Conservation (phyloP, 2,113 vertebrate species). For the Neogobius melanostomus region DNA sequence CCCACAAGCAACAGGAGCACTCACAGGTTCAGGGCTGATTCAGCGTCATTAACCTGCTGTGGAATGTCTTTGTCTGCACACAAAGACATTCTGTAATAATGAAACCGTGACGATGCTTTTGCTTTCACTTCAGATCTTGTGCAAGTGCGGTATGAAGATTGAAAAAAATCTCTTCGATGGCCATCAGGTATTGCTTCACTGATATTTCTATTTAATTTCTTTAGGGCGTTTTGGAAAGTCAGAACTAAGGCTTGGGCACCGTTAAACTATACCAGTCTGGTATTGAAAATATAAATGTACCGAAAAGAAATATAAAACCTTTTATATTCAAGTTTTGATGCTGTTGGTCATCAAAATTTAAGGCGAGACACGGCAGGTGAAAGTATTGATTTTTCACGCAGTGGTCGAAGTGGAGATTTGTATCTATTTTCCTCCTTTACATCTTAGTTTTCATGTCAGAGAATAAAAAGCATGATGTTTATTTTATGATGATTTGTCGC, state of each 20-base stretch:
- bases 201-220: neutral
- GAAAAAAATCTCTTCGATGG: conserved; percentile 83
- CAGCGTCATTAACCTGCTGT: neutral
- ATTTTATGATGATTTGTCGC: too few relatives aligned
- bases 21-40: conserved; percentile 69
- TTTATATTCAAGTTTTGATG: too few relatives aligned
- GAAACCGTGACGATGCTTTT: neutral
- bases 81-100: neutral
- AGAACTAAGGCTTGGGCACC: neutral
- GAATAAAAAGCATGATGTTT: too few relatives aligned
- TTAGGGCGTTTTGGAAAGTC: neutral
- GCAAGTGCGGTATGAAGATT: conserved; percentile 90
- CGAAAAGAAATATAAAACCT: too few relatives aligned
- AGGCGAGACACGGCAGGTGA: too few relatives aligned
- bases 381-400: too few relatives aligned
- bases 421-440: too few relatives aligned
- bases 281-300: too few relatives aligned
- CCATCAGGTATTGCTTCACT: conserved; percentile 82
- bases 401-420: too few relatives aligned
- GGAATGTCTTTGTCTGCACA: neutral
- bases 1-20: conserved; percentile 86
- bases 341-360: too few relatives aligned
- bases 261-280: too few relatives aligned
- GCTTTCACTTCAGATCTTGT: conserved; percentile 80
- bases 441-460: too few relatives aligned